Evolutionary conservation across 2,888 invertebrate genomes (phyloP).

Genomic region (Hylaea fasciaria): DNA sequence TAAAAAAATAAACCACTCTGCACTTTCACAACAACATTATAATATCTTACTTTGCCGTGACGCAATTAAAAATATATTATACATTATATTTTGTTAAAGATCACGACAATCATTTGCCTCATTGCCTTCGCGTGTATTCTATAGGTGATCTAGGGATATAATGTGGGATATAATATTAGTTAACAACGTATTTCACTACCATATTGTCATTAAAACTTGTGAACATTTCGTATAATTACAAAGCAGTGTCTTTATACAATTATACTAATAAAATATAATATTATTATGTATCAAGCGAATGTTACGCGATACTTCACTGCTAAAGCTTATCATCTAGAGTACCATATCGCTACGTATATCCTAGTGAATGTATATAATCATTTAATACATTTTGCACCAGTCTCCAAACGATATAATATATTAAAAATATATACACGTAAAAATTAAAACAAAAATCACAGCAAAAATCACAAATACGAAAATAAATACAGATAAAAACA

Average conservation of each 20-base stretch:
- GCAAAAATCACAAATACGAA: constrained; percentile 66
- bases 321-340: constrained; percentile 38
- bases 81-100: constrained; percentile 30
- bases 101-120: constrained; percentile 40
- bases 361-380: constrained; percentile 39
- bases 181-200: constrained; percentile 49
- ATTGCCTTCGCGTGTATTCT: constrained; percentile 50
- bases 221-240: constrained; percentile 47
- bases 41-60: constrained; percentile 37
- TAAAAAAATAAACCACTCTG: constrained; percentile 82
- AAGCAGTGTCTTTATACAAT: constrained; percentile 54
- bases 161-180: constrained; percentile 21
- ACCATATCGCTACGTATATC: constrained; percentile 36
- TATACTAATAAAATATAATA: too few relatives aligned
- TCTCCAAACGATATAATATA: constrained; percentile 64
- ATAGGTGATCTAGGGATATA: constrained; percentile 9
- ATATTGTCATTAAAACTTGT: constrained; percentile 70
- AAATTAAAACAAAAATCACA: constrained; percentile 70
- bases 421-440: constrained; percentile 55
- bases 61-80: constrained; percentile 14
- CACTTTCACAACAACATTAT: constrained; percentile 65
- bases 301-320: constrained; percentile 36
- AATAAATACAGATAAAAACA: constrained; percentile 52
- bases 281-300: constrained; percentile 30
- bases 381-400: constrained; percentile 63